Evolutionary conservation across 1,140 invertebrate species (phyloP), one percentile per base, ranked within the genome.

Genomic region (Leptinotarsa defecta): DNA sequence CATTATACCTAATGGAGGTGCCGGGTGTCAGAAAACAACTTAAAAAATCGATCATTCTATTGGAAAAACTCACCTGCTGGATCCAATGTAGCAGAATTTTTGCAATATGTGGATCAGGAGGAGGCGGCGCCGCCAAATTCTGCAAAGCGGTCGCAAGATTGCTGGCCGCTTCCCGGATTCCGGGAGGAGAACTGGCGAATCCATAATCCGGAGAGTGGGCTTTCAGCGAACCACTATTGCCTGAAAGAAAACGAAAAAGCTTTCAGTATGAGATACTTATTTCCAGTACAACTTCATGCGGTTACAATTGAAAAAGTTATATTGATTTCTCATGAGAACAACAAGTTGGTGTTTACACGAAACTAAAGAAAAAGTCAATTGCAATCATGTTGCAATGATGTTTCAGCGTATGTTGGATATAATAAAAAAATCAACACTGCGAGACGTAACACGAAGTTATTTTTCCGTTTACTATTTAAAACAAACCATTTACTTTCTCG

Each of bases 201-300:
- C 83, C 83, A 76, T 85, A 85, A 67, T 85, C 84, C 6, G 84
- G 84, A 13, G 84, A 85, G 79, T 85, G 84, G 5, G 83, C 78
- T 24, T 79, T 83, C 63, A 83, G 74, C 13, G 83, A 82, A 48
- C 82, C 81, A 48, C 78, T 83, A 73, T 83, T 84, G 73, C 84
- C 84, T 85, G 77, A 70, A 83, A 84, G 13, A 34, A 69, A 69
- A 69, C n/a, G 13, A 68, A 34, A 22, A 68, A 68, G 27, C 19
- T 24, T 8, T 20, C 17, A 62, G 17, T 20, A 19, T 3, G 61
- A 20, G 61, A 62, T n/a, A 0, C 61, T n/a, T 20, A 13, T 62
- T 62, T 20, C 20, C 20, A 62, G 3, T n/a, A 8, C 11, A 6
- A 8, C 20, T 20, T 20, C 17, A 19, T 20, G 61, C 61, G 61